Evolutionary conservation across 1,140 invertebrate genomes (phyloP).

Genomic region (Drosophila lowei): DNA sequence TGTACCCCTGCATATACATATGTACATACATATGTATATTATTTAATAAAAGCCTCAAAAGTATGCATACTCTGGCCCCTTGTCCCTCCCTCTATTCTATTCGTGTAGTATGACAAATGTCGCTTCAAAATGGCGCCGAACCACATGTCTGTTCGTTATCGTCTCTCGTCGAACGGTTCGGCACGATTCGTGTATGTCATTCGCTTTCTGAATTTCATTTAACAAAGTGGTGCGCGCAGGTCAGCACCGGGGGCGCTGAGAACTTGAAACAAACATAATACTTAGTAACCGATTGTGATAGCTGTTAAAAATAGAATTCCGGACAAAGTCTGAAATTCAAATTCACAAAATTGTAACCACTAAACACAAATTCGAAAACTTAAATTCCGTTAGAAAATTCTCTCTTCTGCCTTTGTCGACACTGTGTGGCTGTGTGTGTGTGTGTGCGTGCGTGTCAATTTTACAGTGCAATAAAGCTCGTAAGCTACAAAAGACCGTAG

Average conservation of each 20-base stretch:
- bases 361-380: slow-evolving; percentile 47
- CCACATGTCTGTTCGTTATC: slow-evolving; percentile 74
- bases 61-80: slow-evolving; percentile 38
- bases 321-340: slow-evolving; percentile 56
- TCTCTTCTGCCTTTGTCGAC: slow-evolving; percentile 9
- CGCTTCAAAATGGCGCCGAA: slow-evolving; percentile 75
- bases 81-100: background rate
- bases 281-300: slow-evolving; percentile 76
- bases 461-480: slow-evolving; percentile 53
- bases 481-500: slow-evolving; percentile 29
- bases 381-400: slow-evolving; percentile 45
- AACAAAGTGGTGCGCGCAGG: slow-evolving; percentile 77
- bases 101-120: slow-evolving; percentile 48
- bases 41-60: slow-evolving; percentile 57
- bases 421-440: slow-evolving; percentile 38
- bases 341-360: slow-evolving; percentile 64
- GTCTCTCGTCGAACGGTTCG: slow-evolving; percentile 48
- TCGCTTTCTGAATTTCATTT: slow-evolving; percentile 73
- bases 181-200: slow-evolving; percentile 64
- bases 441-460: slow-evolving; percentile 76
- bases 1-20: slow-evolving; percentile 42
- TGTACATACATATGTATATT: slow-evolving; percentile 17
- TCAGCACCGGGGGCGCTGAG: slow-evolving; percentile 31
- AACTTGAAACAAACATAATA: slow-evolving; percentile 51
- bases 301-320: slow-evolving; percentile 72